Percentiles rank a stretch among this genome's conserved stretches.
These are phyloP conservation scores for Perizoma affinitatum DNA, from an alignment of 2,888 invertebrate species.

Conservation along the genomic window DNA sequence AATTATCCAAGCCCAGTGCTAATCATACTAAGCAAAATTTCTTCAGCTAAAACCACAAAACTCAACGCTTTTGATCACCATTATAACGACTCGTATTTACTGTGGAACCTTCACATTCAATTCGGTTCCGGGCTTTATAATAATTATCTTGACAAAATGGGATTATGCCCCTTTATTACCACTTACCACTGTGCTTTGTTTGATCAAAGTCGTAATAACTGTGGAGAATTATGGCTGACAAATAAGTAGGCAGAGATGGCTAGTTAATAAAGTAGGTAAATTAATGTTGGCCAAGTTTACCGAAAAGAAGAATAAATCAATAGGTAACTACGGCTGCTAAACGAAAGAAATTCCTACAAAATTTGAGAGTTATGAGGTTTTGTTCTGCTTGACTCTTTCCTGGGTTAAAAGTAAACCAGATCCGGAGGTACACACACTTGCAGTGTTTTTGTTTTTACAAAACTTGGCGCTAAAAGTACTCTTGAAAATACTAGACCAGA, in stretches of 20 bases:
- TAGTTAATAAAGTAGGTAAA: conserved; percentile 9
- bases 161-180: conserved; percentile 44
- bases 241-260: conserved; percentile 32
- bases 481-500: conserved; percentile 20
- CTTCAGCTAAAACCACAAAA: conserved; percentile 14
- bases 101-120: conserved; percentile 38
- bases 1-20: neutral
- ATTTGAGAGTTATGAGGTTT: too few relatives aligned
- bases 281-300: conserved; percentile 7
- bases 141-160: conserved; percentile 40
- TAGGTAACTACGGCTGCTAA: neutral
- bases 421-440: too few relatives aligned
- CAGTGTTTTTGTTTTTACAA: neutral
- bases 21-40: conserved; percentile 16
- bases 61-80: conserved; percentile 18
- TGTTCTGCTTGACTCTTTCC: too few relatives aligned
- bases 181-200: conserved; percentile 39
- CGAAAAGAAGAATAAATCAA: conserved; percentile 2
- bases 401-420: too few relatives aligned
- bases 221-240: conserved; percentile 33
- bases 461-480: conserved; percentile 26
- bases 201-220: conserved; percentile 33
- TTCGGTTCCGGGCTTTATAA: conserved; percentile 42
- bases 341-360: too few relatives aligned
- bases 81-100: conserved; percentile 36